Evolutionary conservation across 2,797 vertebrate species (phyloP), one percentile per base, ranked within the genome.

Genomic region (Emydoidea blandingii): DNA sequence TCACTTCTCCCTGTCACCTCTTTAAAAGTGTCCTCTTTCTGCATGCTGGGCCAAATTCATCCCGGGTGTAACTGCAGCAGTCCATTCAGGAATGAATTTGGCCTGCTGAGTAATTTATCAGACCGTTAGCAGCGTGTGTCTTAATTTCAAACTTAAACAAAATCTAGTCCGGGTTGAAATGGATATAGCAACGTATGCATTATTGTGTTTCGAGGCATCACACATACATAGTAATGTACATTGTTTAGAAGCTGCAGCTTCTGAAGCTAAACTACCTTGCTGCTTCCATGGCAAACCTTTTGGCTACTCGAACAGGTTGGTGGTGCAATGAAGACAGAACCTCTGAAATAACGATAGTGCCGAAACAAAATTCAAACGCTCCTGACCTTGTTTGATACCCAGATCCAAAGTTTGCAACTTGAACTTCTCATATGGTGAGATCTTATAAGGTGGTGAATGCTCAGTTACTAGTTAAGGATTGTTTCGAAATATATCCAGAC

Each of bases 241-340:
- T 6, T 56, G 90, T 88, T 94, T 95, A 90, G 94, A 57, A 91
- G 85, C 85, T 85, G 91, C 80, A 94, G 62, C 47, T 83, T 81
- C 49, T 31, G 44, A 53, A 82, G 76, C 81, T 85, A 90, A 88
- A 91, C 85, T 83, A 9, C 92, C 94, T 94, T 62, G 72, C 44
- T 91, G 91, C 85, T 85, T 85, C 90, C 94, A 81, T 90, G 90
- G 88, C 87, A 85, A 95, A 95, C 23, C 74, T 68, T 54, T 95
- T 93, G 95, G 93, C 93, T 54, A 79, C 85, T 21, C 41, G 2
- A 3, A 3, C 47, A 79, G 92, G 59, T 82, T 92, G 82, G 2
- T 15, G 50, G 87, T 47, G 29, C 78, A 72, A 57, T 1, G 25
- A 8, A n/a, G 68, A 87, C 80, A 82, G 87, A 81, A 85, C 81